Percentiles rank a stretch among this genome's conserved stretches.
These are phyloP conservation scores for Spialia ferax DNA, from an alignment of 2,888 invertebrate species.

Conservation along the genomic window DNA sequence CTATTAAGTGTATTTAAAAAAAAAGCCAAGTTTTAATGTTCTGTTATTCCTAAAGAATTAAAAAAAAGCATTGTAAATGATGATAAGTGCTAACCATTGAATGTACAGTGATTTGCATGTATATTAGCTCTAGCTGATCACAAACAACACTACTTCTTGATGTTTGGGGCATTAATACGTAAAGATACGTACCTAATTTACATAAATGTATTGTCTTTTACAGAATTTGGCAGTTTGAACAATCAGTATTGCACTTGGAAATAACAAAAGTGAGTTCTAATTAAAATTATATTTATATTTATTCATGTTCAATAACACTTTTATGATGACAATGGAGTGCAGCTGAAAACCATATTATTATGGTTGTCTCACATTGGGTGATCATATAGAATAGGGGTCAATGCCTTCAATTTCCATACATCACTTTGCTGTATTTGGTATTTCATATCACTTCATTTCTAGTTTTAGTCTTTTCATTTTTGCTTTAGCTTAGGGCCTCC, in stretches of 20 bases:
- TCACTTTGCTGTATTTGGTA: constrained; percentile 44
- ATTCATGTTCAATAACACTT: background rate
- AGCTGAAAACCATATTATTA: constrained; percentile 68
- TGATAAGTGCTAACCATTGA: constrained; percentile 85
- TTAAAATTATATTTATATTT: background rate
- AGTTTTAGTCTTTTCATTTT: constrained; percentile 45
- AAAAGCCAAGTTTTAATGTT: too few species aligned
- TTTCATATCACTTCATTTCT: constrained; percentile 34
- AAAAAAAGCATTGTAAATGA: constrained; percentile 57
- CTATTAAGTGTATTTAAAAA: too few species aligned
- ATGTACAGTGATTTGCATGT: constrained; percentile 81
- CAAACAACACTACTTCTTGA: background rate
- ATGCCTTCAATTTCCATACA: constrained; percentile 17
- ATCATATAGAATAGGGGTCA: constrained; percentile 59
- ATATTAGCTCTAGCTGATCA: constrained; percentile 84
- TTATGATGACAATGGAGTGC: constrained; percentile 83
- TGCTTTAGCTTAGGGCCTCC: constrained; percentile 65
- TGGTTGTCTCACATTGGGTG: constrained; percentile 67
- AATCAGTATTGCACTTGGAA: background rate
- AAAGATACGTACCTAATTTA: background rate
- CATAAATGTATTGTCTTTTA: background rate
- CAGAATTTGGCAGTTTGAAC: background rate
- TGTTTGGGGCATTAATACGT: background rate
- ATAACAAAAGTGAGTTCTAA: background rate
- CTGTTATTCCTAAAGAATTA: too few species aligned